Evolutionary conservation across 2,888 invertebrate genomes (phyloP).

Genomic region (Leucophenga maculata): DNA sequence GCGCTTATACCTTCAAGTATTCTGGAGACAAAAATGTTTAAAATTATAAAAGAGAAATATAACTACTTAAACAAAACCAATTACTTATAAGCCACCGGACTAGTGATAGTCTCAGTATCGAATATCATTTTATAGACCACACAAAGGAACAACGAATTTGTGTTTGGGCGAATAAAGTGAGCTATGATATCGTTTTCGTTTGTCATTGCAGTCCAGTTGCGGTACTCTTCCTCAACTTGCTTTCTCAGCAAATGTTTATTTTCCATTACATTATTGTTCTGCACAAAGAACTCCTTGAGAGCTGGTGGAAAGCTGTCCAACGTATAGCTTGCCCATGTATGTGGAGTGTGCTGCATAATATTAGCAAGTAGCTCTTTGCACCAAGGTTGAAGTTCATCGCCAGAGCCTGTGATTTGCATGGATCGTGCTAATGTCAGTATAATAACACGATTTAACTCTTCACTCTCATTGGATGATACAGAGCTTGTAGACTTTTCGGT

Average conservation of each 20-base stretch:
- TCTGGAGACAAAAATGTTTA: conserved; percentile 72
- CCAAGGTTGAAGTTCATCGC: conserved; percentile 77
- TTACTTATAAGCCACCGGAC: conserved; percentile 95
- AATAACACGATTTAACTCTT: conserved; percentile 93
- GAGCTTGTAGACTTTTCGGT: conserved; percentile 83
- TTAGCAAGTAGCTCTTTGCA: conserved; percentile 91
- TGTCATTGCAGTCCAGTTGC: conserved; percentile 97
- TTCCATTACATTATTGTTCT: conserved; percentile 87
- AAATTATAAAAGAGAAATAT: background rate
- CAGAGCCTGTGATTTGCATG: conserved; percentile 91
- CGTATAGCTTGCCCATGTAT: conserved; percentile 95
- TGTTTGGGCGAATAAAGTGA: conserved; percentile 94
- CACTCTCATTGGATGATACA: conserved; percentile 93
- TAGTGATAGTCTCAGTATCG: conserved; percentile 89
- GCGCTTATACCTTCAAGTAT: conserved; percentile 95
- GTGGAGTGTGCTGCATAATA: conserved; percentile 95
- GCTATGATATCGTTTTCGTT: conserved; percentile 97
- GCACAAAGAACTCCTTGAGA: conserved; percentile 90
- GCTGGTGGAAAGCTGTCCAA: conserved; percentile 92
- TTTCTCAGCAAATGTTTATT: conserved; percentile 93
- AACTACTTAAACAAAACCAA: background rate
- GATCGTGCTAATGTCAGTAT: conserved; percentile 94
- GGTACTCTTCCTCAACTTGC: conserved; percentile 94
- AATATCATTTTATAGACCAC: conserved; percentile 96
- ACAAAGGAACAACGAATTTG: conserved; percentile 92